These are phyloP conservation scores for Nymphicus hollandicus DNA, from an alignment of 2,113 vertebrate genomes.

Conservation along the genomic window DNA sequence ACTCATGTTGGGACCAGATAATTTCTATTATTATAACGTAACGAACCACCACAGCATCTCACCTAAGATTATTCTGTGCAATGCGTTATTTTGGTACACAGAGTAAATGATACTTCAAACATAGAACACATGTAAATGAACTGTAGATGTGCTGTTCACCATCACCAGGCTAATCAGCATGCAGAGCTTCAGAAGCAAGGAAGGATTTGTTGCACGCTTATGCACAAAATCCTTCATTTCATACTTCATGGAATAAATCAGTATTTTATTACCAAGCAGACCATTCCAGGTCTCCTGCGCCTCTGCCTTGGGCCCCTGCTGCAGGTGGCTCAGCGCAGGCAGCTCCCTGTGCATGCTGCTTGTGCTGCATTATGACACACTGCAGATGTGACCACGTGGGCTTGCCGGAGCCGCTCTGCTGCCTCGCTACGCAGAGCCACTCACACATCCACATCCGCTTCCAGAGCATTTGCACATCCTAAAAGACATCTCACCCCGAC, in stretches of 20 bases:
- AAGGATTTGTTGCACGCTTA: background rate
- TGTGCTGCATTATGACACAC: slow-evolving; percentile 49
- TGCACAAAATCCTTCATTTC: background rate
- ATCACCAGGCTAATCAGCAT: background rate
- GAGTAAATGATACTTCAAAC: background rate
- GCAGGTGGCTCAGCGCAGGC: background rate
- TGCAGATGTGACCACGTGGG: slow-evolving; percentile 26
- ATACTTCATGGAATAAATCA: rapidly evolving
- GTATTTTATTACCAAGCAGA: background rate
- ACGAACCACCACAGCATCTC: background rate
- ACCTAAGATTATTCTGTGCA: background rate
- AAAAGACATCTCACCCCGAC: rapidly evolving
- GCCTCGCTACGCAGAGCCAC: background rate
- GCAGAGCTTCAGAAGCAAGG: background rate
- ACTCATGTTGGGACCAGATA: background rate
- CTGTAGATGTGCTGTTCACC: background rate
- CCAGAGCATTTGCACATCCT: rapidly evolving
- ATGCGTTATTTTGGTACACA: background rate
- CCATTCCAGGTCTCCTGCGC: rapidly evolving
- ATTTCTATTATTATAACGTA: background rate
- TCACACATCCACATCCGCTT: background rate
- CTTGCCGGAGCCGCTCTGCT: background rate
- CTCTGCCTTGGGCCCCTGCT: background rate
- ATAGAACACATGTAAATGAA: background rate
- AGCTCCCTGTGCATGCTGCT: background rate